These are phyloP conservation scores for Spheniscus humboldti DNA, from an alignment of 2,797 vertebrate species.

Conservation along the genomic window DNA sequence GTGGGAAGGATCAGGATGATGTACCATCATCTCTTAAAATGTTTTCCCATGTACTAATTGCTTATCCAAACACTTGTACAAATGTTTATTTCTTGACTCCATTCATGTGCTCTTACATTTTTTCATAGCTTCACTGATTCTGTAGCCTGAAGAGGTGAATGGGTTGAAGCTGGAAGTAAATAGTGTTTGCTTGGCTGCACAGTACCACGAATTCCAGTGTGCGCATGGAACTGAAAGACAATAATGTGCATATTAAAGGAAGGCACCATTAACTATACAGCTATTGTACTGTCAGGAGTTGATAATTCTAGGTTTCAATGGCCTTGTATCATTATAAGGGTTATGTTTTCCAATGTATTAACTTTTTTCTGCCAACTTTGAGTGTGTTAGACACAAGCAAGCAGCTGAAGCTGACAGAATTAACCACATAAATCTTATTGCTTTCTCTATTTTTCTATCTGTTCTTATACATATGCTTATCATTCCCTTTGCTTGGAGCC, in stretches of 20 bases:
- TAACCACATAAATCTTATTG: background rate
- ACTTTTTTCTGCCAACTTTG: background rate
- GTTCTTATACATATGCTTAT: background rate
- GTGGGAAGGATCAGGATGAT: background rate
- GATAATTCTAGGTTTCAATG: slow-evolving; percentile 1
- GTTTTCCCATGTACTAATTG: background rate
- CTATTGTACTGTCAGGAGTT: background rate
- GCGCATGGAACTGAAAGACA: background rate
- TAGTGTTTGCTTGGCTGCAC: background rate
- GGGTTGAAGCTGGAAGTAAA: background rate
- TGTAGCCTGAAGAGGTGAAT: background rate
- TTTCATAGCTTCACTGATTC: background rate
- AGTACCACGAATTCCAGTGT: background rate
- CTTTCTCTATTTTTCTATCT: background rate
- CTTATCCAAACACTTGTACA: background rate
- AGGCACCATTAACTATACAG: background rate
- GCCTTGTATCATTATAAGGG: background rate
- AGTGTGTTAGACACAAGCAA: background rate
- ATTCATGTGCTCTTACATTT: background rate
- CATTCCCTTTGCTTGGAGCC: background rate
- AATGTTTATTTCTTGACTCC: background rate
- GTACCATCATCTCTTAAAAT: background rate
- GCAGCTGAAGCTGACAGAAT: background rate
- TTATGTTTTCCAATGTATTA: background rate
- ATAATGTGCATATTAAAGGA: background rate